These are phyloP conservation scores for Monopis laevigella DNA, from an alignment of 2,888 invertebrate species.

Conservation along the genomic window DNA sequence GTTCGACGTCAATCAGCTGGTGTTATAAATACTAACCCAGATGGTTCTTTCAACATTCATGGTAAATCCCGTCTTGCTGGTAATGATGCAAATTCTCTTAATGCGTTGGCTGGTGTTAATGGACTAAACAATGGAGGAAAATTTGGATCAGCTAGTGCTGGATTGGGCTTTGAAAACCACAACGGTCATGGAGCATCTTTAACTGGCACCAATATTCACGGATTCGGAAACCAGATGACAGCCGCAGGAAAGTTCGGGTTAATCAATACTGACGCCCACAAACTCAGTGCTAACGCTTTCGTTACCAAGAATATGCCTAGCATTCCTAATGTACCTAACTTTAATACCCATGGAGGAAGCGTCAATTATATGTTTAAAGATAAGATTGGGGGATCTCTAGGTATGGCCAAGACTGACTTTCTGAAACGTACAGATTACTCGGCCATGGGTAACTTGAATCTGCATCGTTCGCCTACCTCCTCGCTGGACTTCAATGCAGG, in stretches of 20 bases:
- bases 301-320: slow-evolving; percentile 32
- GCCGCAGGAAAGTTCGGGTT: slow-evolving; percentile 29
- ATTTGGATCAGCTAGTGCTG: slow-evolving; percentile 27
- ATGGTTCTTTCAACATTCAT: slow-evolving; percentile 6
- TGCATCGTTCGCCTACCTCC: slow-evolving; percentile 23
- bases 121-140: slow-evolving; percentile 10
- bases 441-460: slow-evolving; percentile 30
- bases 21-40: slow-evolving; percentile 3
- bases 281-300: slow-evolving; percentile 36
- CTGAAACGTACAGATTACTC: slow-evolving; percentile 32
- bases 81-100: not conserved
- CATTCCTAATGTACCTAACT: slow-evolving; percentile 30
- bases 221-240: slow-evolving; percentile 28
- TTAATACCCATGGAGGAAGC: slow-evolving; percentile 37
- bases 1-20: slow-evolving; percentile 5
- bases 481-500: slow-evolving; percentile 35
- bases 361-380: slow-evolving; percentile 37
- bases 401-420: slow-evolving; percentile 26
- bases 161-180: slow-evolving; percentile 31
- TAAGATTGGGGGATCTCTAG: slow-evolving; percentile 28
- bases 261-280: slow-evolving; percentile 28
- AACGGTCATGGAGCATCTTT: slow-evolving; percentile 32
- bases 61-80: not conserved
- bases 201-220: slow-evolving; percentile 26
- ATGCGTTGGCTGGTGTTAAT: slow-evolving; percentile 2